These are phyloP conservation scores for Pantala flavescens DNA, from an alignment of 1,140 invertebrate genomes.

Conservation along the genomic window DNA sequence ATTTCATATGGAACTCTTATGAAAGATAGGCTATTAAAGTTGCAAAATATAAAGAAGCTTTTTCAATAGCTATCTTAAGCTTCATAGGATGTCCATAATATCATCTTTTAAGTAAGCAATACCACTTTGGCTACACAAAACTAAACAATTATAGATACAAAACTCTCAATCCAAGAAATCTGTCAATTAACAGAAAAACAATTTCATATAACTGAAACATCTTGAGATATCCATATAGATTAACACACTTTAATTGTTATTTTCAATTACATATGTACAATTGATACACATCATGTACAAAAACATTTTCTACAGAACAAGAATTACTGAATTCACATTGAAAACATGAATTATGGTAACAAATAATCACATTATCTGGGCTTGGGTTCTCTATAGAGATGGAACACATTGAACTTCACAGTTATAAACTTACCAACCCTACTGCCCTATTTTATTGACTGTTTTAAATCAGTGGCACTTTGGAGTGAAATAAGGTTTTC, in stretches of 20 bases:
- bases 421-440: neutral
- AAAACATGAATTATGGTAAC: neutral
- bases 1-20: too few relatives aligned
- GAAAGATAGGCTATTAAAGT: too few relatives aligned
- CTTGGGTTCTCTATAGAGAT: neutral
- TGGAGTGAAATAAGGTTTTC: neutral
- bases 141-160: too few relatives aligned
- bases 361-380: neutral
- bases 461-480: neutral
- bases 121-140: too few relatives aligned
- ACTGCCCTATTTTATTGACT: neutral
- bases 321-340: neutral
- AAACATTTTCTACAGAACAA: neutral
- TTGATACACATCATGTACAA: neutral
- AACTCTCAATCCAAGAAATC: too few relatives aligned
- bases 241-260: neutral
- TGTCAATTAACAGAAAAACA: too few relatives aligned
- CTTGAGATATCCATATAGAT: neutral
- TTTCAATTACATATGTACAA: conserved; percentile 1
- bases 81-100: too few relatives aligned
- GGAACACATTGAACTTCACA: neutral
- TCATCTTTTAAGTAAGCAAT: too few relatives aligned
- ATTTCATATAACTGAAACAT: too few relatives aligned
- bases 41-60: too few relatives aligned
- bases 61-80: too few relatives aligned